Base-by-base conservation (phyloP, 2,888 invertebrate genomes). In the Pheosia tremula region DNA sequence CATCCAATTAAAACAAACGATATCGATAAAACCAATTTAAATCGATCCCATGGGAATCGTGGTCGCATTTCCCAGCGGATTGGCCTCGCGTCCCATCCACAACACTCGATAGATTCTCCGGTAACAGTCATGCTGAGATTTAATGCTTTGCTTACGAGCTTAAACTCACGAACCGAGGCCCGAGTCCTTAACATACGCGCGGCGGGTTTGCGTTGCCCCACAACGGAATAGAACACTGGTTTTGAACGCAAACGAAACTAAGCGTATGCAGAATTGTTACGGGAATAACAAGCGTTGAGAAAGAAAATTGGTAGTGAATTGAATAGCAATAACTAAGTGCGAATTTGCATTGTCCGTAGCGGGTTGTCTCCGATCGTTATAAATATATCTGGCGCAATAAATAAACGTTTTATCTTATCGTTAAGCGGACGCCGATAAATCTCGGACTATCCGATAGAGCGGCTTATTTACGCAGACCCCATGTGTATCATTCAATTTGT, bases 351-450 rank as follows among this genome's bases (percentile, higher is more conserved):
- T 88, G 86, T 86, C 80, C 77, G 72, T 68, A 74, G 66, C 76
- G 71, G 72, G 80, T 79, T 80, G 75, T 75, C 81, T 77, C 76
- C 70, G 81, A 84, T 83, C 79, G 83, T 84, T 84, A 84, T 86
- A 86, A 85, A 86, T 83, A 85, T 82, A 75, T 80, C 74, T 77
- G 64, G 69, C 64, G 77, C 78, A 84, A 86, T 90, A 88, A 88
- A 89, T 87, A 86, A 82, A 78, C 72, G 79, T 82, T 82, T 83
- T 87, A 85, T 79, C 82, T 85, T 84, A 86, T 84, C 86, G 79
- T 74, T 79, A 74, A 80, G 74, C 77, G 76, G 72, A 77, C 67
- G 74, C 72, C 75, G 81, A 90, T 89, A 88, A 89, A 88, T 89
- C 85, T 82, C 68, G 47, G 68, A 66, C 68, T 81, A 82, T 80